phyloP scores from a whole-genome alignment of 2,797 vertebrate species.

The Dryobates pubescens region DNA sequence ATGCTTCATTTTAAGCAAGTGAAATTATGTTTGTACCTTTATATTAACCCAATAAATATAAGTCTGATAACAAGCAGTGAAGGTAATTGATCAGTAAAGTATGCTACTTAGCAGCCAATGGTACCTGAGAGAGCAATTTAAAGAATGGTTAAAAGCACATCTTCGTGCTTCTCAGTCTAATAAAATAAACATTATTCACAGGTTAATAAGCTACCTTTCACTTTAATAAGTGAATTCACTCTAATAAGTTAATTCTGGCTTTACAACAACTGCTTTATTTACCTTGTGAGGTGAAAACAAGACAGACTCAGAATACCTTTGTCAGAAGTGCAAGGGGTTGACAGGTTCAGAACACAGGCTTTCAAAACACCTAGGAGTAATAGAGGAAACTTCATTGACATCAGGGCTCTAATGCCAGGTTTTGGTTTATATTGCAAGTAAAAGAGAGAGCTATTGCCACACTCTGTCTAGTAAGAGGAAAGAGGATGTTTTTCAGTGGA shows the following conservation, averaged over 20 bases:
- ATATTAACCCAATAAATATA: neutral
- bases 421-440: neutral
- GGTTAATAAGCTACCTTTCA: neutral
- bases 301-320: neutral
- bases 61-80: neutral
- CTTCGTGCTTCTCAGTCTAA: neutral
- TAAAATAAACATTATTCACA: neutral
- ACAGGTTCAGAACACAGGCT: neutral
- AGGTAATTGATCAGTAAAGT: neutral
- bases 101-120: neutral
- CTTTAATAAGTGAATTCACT: neutral
- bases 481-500: neutral
- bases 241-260: neutral
- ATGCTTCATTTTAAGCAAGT: neutral
- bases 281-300: neutral
- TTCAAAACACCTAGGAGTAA: neutral
- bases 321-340: neutral
- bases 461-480: neutral
- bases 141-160: neutral
- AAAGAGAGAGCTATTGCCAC: neutral
- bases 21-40: neutral
- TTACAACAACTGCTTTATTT: neutral
- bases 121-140: neutral
- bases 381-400: neutral
- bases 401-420: fast-evolving